A percentile compares a stretch with the other conserved stretches of the same genome.
Evolutionary conservation across 35 echinoderm and acorn worm genomes (phyloP).

Genomic region (Stichopus chloronotus): DNA sequence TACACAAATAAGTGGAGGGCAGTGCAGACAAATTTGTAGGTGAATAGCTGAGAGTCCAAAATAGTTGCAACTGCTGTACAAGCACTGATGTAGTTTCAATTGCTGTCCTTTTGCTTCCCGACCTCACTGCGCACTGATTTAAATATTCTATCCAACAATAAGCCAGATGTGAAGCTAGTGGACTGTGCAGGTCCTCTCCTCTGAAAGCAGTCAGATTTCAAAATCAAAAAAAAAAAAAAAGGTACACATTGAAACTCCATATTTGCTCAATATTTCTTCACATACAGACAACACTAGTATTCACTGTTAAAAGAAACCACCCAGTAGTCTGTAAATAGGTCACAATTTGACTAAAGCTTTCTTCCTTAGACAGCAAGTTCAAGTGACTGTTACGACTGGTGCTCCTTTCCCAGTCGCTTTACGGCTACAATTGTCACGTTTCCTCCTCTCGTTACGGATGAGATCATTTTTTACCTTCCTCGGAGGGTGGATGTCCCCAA

Average conservation of each 20-base stretch:
- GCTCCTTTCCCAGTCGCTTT: constrained; percentile 57
- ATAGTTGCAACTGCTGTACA: no score
- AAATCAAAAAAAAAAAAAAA: background rate
- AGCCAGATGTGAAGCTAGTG: no score
- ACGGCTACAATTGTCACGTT: constrained; percentile 57
- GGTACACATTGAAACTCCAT: background rate
- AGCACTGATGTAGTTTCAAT: no score
- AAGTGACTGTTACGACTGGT: constrained; percentile 88
- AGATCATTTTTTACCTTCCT: constrained; percentile 73
- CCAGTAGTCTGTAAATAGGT: background rate
- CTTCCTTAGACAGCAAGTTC: background rate
- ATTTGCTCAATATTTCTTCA: background rate
- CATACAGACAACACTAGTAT: background rate
- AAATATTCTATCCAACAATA: no score
- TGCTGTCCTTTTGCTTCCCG: no score
- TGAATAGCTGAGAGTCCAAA: no score
- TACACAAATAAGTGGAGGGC: no score
- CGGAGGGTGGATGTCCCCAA: constrained; percentile 84
- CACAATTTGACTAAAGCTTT: background rate
- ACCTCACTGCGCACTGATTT: no score
- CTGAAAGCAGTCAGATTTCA: no score
- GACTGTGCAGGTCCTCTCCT: no score
- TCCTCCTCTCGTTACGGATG: constrained; percentile 76
- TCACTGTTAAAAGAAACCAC: background rate
- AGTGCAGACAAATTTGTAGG: no score